These are phyloP conservation scores for Ochropleura leucogaster DNA, from an alignment of 2,888 invertebrate species.

Conservation along the genomic window DNA sequence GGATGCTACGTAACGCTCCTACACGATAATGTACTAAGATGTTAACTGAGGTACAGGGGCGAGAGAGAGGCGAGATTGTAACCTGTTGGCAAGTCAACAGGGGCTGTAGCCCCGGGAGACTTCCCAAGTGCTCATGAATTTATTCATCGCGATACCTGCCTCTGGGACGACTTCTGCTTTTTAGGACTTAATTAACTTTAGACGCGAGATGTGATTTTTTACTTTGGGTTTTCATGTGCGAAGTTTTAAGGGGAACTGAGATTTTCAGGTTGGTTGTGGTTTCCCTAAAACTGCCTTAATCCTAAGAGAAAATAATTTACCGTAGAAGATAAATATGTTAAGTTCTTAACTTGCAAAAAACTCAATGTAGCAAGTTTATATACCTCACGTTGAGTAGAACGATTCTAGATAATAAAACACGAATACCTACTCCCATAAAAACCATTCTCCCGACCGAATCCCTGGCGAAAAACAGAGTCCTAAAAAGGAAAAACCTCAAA, in stretches of 20 bases:
- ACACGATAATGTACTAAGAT: conserved; percentile 52
- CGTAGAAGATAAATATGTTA: not conserved
- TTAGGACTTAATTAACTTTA: conserved; percentile 66
- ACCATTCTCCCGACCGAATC: conserved; percentile 43
- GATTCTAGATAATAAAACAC: conserved; percentile 52
- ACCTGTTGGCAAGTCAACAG: conserved; percentile 67
- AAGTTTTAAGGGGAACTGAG: conserved; percentile 1
- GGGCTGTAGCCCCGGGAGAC: conserved; percentile 57
- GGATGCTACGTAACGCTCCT: conserved; percentile 24
- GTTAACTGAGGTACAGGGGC: conserved; percentile 52
- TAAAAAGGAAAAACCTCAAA: conserved; percentile 62
- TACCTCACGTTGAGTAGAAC: conserved; percentile 9
- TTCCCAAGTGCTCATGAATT: conserved; percentile 66
- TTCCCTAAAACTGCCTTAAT: not conserved
- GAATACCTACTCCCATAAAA: conserved; percentile 50
- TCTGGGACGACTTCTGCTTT: conserved; percentile 58
- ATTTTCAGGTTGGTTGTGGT: not conserved
- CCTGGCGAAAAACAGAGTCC: conserved; percentile 45
- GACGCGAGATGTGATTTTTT: conserved; percentile 55
- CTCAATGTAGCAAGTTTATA: conserved; percentile 4
- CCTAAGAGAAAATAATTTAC: not conserved
- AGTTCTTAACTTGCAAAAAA: not conserved
- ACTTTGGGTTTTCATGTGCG: conserved; percentile 23
- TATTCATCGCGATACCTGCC: conserved; percentile 63
- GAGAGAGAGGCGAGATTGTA: conserved; percentile 60